phyloP scores from a whole-genome alignment of 2,797 vertebrate genomes.

The Hemitrygon akajei region DNA sequence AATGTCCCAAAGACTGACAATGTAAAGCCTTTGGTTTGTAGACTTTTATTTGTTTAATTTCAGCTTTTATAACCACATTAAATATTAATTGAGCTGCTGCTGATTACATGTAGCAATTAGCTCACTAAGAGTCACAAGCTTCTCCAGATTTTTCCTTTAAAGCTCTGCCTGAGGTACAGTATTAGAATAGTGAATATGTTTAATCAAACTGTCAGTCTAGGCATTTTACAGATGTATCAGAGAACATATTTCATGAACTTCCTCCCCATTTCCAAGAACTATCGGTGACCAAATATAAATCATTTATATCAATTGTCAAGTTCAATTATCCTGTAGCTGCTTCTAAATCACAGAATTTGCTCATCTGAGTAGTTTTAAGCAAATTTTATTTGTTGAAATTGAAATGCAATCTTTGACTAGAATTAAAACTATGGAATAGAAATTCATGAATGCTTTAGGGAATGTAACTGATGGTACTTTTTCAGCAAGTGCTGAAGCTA shows the following conservation, averaged over 20 bases:
- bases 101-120: constrained; percentile 14
- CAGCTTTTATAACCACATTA: background rate
- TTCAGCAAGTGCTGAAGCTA: background rate
- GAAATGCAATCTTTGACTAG: background rate
- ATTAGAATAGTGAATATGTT: constrained; percentile 15
- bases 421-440: background rate
- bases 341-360: background rate
- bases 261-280: background rate
- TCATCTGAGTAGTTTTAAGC: background rate
- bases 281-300: constrained; percentile 9
- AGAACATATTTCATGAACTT: constrained; percentile 17
- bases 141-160: background rate
- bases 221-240: background rate
- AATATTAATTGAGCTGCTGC: constrained; percentile 22
- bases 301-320: constrained; percentile 8
- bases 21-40: background rate
- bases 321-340: background rate
- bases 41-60: background rate
- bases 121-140: background rate
- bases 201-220: constrained; percentile 2
- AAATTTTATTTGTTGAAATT: background rate
- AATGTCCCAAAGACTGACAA: background rate
- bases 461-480: background rate
- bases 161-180: constrained; percentile 15
- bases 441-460: background rate